phyloP scores from a whole-genome alignment of 2,797 vertebrate genomes.

The Clarias platycephalus region DNA sequence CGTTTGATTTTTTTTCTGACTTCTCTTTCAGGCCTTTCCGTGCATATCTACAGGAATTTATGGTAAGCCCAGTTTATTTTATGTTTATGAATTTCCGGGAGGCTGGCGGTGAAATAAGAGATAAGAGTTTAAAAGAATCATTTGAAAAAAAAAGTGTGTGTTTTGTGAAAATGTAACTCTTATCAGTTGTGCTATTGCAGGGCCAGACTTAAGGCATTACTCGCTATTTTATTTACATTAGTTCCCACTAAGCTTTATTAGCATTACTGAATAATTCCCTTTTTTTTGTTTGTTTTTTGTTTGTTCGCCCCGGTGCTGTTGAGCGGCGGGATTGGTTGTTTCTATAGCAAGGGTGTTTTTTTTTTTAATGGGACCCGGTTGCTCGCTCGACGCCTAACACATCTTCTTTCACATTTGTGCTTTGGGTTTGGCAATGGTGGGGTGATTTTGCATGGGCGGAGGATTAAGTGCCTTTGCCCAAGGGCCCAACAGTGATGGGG shows the following conservation, averaged over 20 bases:
- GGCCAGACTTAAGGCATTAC: not conserved
- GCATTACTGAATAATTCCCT: not conserved
- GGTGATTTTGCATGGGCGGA: too few species aligned
- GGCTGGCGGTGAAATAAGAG: not conserved
- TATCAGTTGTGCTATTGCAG: too few species aligned
- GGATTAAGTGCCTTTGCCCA: too few species aligned
- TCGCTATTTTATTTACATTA: not conserved
- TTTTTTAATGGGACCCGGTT: too few species aligned
- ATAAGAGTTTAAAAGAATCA: not conserved
- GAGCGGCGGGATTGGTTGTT: too few species aligned
- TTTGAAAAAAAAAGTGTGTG: not conserved
- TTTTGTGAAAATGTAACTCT: not conserved
- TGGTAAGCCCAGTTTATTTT: constrained; percentile 77
- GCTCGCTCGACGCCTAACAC: too few species aligned
- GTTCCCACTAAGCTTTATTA: not conserved
- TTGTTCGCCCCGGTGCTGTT: too few species aligned
- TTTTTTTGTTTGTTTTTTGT: too few species aligned
- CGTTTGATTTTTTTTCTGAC: constrained; percentile 58
- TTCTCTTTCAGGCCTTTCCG: constrained; percentile 90
- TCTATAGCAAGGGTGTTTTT: too few species aligned
- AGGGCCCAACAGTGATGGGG: too few species aligned
- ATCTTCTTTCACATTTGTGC: too few species aligned
- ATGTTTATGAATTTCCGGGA: not conserved
- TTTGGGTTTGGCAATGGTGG: too few species aligned
- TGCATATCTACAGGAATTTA: constrained; percentile 99